Conservation (phyloP, 2,888 invertebrate genomes). For the Tetranychus piercei region DNA sequence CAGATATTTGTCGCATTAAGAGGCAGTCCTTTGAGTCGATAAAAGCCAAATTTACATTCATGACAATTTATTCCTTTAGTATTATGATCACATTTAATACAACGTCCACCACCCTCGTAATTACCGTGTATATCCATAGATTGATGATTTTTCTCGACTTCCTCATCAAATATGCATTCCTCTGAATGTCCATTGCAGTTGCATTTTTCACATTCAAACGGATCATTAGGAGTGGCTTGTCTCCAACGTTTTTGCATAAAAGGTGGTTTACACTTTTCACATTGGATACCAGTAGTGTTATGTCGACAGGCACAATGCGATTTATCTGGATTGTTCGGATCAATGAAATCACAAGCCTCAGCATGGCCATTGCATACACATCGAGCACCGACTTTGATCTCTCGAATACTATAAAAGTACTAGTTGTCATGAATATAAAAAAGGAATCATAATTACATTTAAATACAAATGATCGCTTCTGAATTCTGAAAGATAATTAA, state of each 20-base stretch:
- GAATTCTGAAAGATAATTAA: not conserved
- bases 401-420: constrained; percentile 97
- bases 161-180: constrained; percentile 63
- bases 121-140: constrained; percentile 79
- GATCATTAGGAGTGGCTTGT: constrained; percentile 61
- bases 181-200: constrained; percentile 85
- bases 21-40: constrained; percentile 43
- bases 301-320: constrained; percentile 84
- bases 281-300: constrained; percentile 88
- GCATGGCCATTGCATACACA: constrained; percentile 99
- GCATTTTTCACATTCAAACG: constrained; percentile 88
- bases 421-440: constrained; percentile 12
- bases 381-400: constrained; percentile 91
- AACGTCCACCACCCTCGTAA: constrained; percentile 88
- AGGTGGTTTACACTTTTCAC: constrained; percentile 75
- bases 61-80: constrained; percentile 91
- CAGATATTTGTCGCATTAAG: constrained; percentile 37
- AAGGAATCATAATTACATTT: no score
- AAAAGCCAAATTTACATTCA: constrained; percentile 69
- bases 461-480: no score
- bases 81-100: constrained; percentile 78
- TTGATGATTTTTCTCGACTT: constrained; percentile 43
- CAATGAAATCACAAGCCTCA: constrained; percentile 49
- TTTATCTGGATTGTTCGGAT: constrained; percentile 50
- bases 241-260: constrained; percentile 78